Percentiles rank a stretch among this genome's conserved stretches.
phyloP scores from a whole-genome alignment of 2,888 invertebrate genomes.

The Acrobasis consociella region DNA sequence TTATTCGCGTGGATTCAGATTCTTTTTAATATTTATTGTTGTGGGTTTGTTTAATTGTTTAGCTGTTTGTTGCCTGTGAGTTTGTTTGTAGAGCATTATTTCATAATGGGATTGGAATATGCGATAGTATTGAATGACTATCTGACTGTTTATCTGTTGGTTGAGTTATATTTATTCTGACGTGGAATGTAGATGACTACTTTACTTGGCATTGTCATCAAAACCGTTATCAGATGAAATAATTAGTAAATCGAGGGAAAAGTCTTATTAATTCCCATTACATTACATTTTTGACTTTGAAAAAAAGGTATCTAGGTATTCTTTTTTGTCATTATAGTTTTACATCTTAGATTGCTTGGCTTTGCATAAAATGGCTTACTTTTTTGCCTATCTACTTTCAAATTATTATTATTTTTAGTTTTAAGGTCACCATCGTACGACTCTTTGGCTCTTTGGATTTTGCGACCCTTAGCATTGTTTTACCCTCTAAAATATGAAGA shows the following conservation, averaged over 20 bases:
- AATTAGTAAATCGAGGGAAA: not conserved
- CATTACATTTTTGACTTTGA: too few relatives aligned
- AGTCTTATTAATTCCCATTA: too few relatives aligned
- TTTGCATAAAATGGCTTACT: too few relatives aligned
- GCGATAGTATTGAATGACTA: constrained; percentile 35
- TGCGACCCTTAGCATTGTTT: too few relatives aligned
- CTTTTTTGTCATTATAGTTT: too few relatives aligned
- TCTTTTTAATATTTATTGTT: constrained; percentile 67
- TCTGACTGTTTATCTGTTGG: constrained; percentile 24
- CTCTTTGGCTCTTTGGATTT: too few relatives aligned
- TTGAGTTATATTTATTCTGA: constrained; percentile 28
- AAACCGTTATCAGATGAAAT: constrained; percentile 5
- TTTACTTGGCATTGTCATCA: constrained; percentile 13
- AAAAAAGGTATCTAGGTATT: too few relatives aligned
- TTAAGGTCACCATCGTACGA: too few relatives aligned
- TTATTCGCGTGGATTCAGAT: constrained; percentile 71
- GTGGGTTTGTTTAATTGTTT: constrained; percentile 46
- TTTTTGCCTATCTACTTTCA: too few relatives aligned
- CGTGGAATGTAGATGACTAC: constrained; percentile 27
- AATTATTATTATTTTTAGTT: too few relatives aligned
- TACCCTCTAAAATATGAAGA: too few relatives aligned
- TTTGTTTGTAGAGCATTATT: constrained; percentile 42
- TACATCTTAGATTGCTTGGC: too few relatives aligned
- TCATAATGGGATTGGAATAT: constrained; percentile 50
- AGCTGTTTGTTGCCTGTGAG: constrained; percentile 34